phyloP scores from a whole-genome alignment of 2,797 vertebrate species.

The Alcedo quadribrachys region DNA sequence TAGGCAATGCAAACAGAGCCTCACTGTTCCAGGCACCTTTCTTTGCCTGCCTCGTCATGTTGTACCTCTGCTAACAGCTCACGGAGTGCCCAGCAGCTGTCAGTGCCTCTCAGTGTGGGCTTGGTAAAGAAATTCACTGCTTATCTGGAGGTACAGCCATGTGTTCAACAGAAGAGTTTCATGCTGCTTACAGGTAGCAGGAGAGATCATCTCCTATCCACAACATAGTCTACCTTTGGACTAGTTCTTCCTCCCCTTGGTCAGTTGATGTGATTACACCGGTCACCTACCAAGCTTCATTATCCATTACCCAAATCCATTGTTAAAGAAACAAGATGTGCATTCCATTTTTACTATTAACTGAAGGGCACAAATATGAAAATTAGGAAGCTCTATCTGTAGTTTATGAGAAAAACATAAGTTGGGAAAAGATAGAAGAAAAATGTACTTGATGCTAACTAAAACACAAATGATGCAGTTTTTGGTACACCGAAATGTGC shows the following conservation, averaged over 20 bases:
- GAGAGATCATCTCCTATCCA: neutral
- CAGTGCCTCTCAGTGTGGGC: neutral
- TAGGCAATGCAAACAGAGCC: neutral
- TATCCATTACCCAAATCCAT: neutral
- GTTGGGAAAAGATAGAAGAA: neutral
- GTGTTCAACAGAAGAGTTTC: neutral
- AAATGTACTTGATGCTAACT: neutral
- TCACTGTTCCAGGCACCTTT: neutral
- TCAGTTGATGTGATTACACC: neutral
- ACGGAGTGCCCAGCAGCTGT: neutral
- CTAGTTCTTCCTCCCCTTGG: neutral
- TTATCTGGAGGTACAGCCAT: neutral
- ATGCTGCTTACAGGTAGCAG: neutral
- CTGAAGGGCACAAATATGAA: neutral
- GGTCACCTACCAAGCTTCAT: neutral
- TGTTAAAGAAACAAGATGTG: neutral
- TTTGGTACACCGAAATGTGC: neutral
- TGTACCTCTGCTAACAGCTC: neutral
- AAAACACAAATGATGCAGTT: neutral
- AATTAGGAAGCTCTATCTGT: neutral
- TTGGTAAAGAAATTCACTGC: neutral
- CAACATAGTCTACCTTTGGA: neutral
- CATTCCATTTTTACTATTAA: neutral
- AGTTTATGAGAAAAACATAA: neutral
- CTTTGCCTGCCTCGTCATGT: neutral